Base-by-base conservation (phyloP, 2,113 vertebrate genomes). In the Stegostoma tigrinum region DNA sequence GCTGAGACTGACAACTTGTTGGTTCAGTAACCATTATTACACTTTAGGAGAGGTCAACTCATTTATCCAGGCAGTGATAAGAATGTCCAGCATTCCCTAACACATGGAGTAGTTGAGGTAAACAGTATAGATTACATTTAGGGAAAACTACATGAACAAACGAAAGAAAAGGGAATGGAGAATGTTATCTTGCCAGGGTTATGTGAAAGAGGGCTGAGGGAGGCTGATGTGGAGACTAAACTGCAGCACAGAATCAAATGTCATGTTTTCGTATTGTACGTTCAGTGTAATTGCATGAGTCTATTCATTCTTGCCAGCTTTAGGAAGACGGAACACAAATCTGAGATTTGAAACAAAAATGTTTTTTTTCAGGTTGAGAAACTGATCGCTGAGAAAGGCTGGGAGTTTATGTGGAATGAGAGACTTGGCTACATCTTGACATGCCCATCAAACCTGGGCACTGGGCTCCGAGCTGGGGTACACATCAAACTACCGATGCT, bases 351-450 rank as follows among this genome's bases (percentile, higher is more conserved):
- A 48, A 55, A 14, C 19, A 55, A 7, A 52, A 61, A n/a, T 27
- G 61, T 48, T 1, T 95, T 94, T 12, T 78, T 34, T 42, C 96
- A 98, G 98, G 98, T 98, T 96, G 98, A 98, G 94, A 97, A 97
- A 61, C 96, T 98, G 80, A 98, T 98, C 96, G 97, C 98, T 96
- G 98, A 98, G 64, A 97, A 97, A 95, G 98, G 98, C 96, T 98
- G 98, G 98, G 98, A 98, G 96, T 98, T 98, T 97, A 98, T 98
- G 98, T 98, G 98, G 98, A 98, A 98, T 0, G 98, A 98, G 87
- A 97, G 97, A 67, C 97, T 98, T 96, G 98, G 98, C 12, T 98
- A 98, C 96, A 97, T 98, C 97, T 97, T 98, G 95, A 98, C 98
- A 52, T 98, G 98, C 96, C 98, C 98, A 0, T 98, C 98, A 96